Percentiles rank a stretch among this genome's conserved stretches.
Conservation (phyloP, 2,797 vertebrate species). For the Orientallactaga sibirica region DNA sequence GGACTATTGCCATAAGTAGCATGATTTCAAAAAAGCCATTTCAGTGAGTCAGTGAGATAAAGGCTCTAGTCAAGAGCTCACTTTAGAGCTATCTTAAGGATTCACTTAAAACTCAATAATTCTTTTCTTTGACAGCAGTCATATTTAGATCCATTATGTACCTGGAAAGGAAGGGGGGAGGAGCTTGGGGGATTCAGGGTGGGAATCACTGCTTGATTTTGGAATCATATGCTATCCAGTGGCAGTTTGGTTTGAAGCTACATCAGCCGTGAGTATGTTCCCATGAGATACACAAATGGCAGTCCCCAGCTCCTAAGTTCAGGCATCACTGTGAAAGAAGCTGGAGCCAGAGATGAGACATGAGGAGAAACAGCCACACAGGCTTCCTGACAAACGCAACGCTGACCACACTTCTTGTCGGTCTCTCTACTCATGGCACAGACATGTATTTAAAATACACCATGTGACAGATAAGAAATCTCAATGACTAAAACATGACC, state of each 20-base stretch:
- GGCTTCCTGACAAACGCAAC: conserved; percentile 19
- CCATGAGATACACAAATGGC: background rate
- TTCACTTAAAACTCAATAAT: conserved; percentile 89
- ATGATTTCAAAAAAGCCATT: conserved; percentile 84
- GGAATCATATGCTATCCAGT: background rate
- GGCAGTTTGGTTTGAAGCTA: conserved; percentile 40
- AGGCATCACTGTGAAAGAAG: background rate
- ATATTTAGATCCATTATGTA: conserved; percentile 87
- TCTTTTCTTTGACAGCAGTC: conserved; percentile 88
- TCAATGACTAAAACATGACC: conserved; percentile 61
- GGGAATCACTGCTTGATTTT: conserved; percentile 40
- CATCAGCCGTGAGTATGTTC: accelerated
- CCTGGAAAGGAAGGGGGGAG: conserved; percentile 61
- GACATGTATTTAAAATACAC: conserved; percentile 66
- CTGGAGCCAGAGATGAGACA: background rate
- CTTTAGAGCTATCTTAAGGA: conserved; percentile 89
- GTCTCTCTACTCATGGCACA: conserved; percentile 53
- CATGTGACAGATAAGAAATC: conserved; percentile 62
- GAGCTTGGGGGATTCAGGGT: conserved; percentile 11
- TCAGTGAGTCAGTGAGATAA: conserved; percentile 90
- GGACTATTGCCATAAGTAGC: conserved; percentile 89
- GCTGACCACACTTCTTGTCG: background rate
- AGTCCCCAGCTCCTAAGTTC: accelerated
- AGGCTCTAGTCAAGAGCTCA: conserved; percentile 89
- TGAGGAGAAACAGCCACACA: background rate